phyloP scores from a whole-genome alignment of 2,797 vertebrate genomes.

The Chelmon rostratus region DNA sequence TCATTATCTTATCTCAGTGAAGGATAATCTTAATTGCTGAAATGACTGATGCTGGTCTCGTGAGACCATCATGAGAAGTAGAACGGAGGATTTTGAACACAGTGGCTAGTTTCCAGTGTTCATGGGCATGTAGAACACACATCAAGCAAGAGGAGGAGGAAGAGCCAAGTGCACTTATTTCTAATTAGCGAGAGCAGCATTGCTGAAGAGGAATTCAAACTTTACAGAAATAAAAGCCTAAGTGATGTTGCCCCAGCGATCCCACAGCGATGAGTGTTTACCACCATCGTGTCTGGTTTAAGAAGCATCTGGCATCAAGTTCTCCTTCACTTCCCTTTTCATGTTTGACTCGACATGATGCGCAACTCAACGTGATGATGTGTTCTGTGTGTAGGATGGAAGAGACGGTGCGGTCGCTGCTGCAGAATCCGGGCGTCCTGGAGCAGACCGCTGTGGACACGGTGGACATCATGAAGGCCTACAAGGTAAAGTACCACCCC shows the following conservation, averaged over 20 bases:
- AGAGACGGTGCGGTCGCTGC: slow-evolving; percentile 91
- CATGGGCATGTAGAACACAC: background rate
- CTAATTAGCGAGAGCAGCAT: background rate
- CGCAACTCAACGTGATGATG: background rate
- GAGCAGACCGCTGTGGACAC: slow-evolving; percentile 88
- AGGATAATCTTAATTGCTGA: too few species aligned
- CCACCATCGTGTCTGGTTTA: too few species aligned
- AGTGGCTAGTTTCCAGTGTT: too few species aligned
- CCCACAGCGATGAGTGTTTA: too few species aligned
- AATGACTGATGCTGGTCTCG: too few species aligned
- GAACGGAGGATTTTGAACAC: too few species aligned
- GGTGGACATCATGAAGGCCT: slow-evolving; percentile 89
- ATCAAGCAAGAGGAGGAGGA: background rate
- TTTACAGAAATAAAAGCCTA: too few species aligned
- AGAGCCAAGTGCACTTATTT: background rate
- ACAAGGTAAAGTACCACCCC: slow-evolving; percentile 83
- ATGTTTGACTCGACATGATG: background rate
- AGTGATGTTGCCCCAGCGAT: too few species aligned
- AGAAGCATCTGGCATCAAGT: background rate
- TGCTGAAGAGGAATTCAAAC: too few species aligned
- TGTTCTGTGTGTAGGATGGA: slow-evolving; percentile 89
- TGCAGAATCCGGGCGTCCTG: slow-evolving; percentile 88
- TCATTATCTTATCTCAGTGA: too few species aligned
- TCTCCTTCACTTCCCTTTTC: background rate
- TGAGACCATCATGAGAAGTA: too few species aligned